Conservation (phyloP, 1,140 invertebrate genomes). For the Nylanderia fulva region DNA sequence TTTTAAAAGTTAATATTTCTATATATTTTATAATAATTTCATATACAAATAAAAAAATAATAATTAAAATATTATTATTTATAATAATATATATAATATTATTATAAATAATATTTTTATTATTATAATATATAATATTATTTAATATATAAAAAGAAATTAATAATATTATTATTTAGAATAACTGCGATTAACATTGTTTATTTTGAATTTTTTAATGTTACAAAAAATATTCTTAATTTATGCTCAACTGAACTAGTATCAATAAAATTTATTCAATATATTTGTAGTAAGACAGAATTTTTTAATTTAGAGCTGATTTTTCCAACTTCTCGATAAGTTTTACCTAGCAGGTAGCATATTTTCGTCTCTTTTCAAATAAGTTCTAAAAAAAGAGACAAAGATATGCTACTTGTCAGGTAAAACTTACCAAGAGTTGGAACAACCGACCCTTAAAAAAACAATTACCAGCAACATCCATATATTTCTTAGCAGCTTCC, state of each 20-base stretch:
- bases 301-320: too few species aligned
- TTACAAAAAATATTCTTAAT: background rate
- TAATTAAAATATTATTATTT: background rate
- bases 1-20: background rate
- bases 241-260: background rate
- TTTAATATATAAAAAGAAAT: background rate
- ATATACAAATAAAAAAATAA: background rate
- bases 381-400: too few species aligned
- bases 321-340: too few species aligned
- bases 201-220: background rate
- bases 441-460: too few species aligned
- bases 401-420: too few species aligned
- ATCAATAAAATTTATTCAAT: background rate
- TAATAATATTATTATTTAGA: background rate
- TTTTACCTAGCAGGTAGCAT: too few species aligned
- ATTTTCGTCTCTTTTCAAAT: too few species aligned
- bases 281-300: background rate
- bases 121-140: too few species aligned
- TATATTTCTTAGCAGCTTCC: slow-evolving; percentile 92
- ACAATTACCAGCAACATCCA: slow-evolving; percentile 92
- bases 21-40: background rate
- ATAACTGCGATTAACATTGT: background rate
- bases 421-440: too few species aligned
- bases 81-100: background rate
- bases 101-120: too few species aligned